Conservation (phyloP, 2,888 invertebrate genomes). For the Coleophora flavipennella region DNA sequence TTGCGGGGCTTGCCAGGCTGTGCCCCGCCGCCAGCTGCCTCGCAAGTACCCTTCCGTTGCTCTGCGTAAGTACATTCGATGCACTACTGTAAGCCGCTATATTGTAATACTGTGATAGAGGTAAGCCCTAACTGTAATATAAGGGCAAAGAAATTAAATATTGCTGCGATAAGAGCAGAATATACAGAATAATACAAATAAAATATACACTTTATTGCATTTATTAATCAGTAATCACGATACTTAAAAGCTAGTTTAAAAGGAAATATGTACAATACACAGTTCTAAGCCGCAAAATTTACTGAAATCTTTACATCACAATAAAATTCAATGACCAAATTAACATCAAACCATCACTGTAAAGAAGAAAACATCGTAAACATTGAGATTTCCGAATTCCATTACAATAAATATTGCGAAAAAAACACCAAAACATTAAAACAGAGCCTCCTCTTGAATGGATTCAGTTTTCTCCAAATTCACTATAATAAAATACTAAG, state of each 20-base stretch:
- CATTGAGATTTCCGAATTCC: background rate
- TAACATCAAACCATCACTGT: background rate
- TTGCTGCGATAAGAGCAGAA: too few relatives aligned
- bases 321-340: background rate
- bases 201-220: slow-evolving; percentile 4
- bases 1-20: too few relatives aligned
- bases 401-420: too few relatives aligned
- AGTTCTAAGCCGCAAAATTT: slow-evolving; percentile 1
- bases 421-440: background rate
- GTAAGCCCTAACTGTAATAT: too few relatives aligned
- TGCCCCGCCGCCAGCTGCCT: too few relatives aligned
- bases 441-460: too few relatives aligned
- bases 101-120: too few relatives aligned
- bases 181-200: background rate
- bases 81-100: too few relatives aligned
- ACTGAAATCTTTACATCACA: background rate
- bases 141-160: too few relatives aligned
- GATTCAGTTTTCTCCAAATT: background rate
- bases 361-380: background rate
- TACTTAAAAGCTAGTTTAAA: slow-evolving; percentile 9
- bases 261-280: slow-evolving; percentile 13
- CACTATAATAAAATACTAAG: too few relatives aligned
- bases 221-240: slow-evolving; percentile 10
- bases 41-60: too few relatives aligned
- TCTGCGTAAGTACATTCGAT: too few relatives aligned